Percentiles rank a stretch among this genome's conserved stretches.
Evolutionary conservation across 2,888 invertebrate genomes (phyloP).

Genomic region (Melanostoma scalare): DNA sequence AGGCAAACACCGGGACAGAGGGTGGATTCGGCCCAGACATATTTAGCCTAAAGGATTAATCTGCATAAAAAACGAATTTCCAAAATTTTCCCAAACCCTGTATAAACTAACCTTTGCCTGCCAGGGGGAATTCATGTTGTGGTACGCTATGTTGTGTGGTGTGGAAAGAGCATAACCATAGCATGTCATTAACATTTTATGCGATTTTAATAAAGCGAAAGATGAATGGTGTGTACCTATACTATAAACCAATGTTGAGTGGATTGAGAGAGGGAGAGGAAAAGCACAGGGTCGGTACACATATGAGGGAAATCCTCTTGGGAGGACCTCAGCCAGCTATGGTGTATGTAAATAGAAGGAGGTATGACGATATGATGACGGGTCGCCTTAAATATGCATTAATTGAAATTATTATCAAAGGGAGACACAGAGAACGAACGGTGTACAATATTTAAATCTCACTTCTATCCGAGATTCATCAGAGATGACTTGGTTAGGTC

Average conservation of each 20-base stretch:
- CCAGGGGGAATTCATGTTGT: conserved; percentile 8
- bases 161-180: conserved; percentile 24
- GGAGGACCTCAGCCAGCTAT: conserved; percentile 19
- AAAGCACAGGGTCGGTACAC: conserved; percentile 3
- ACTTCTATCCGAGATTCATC: conserved; percentile 43
- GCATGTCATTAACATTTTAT: conserved; percentile 69
- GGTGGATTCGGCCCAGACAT: conserved; percentile 39
- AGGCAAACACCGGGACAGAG: not conserved
- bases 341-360: conserved; percentile 9
- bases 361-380: conserved; percentile 29
- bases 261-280: conserved; percentile 33
- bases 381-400: conserved; percentile 65
- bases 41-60: conserved; percentile 69
- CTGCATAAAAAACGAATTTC: conserved; percentile 70
- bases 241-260: not conserved
- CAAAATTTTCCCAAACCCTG: conserved; percentile 53
- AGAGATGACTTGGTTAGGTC: not conserved
- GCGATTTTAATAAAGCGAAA: conserved; percentile 70
- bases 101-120: conserved; percentile 23
- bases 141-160: not conserved
- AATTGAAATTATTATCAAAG: conserved; percentile 73
- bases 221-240: conserved; percentile 36
- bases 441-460: conserved; percentile 67
- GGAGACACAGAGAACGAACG: conserved; percentile 29
- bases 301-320: conserved; percentile 48